Evolutionary conservation across 2,888 invertebrate genomes (phyloP), one percentile per base, ranked within the genome.

Genomic region (Thelaira solivaga): DNA sequence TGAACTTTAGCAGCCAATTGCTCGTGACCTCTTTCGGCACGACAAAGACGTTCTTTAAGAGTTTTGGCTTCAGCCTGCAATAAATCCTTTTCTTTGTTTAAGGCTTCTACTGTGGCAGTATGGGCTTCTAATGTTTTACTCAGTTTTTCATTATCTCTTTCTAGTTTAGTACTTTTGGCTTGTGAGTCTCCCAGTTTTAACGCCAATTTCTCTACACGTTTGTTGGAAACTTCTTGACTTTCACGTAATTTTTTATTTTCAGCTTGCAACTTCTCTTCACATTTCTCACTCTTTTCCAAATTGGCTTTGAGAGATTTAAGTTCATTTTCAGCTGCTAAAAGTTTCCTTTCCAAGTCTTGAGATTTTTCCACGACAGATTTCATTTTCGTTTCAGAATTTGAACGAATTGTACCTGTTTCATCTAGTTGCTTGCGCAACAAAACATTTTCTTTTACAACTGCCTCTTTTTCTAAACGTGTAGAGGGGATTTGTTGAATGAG

Each of bases 171-270:
- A 43, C 80, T 71, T 4, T 67, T 82, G 4, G 83, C 85, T 45
- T 84, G 85, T 1, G 79, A 49, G n/a, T 86, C 84, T 1, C 84
- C 85, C 7, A 85, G 64, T 61, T 82, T 83, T 0, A 85, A 51
- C 4, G 85, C 83, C 24, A 83, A 64, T 53, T 84, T 85, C 71
- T 85, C 84, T 31, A 86, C 74, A 4, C 84, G 82, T 53, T 83
- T 84, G 10, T 68, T 82, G 1, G 80, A 72, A 1, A 31, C 45
- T 11, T 80, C 81, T 13, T 75, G 74, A 1, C 53, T 73, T 34
- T 83, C 83, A 11, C 73, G 76, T 8, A 83, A 55, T 24, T 82
- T 84, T 4, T 67, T 55, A 41, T 82, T 83, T 20, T 84, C 83
- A 0, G 67, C 11, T 13, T 67, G 49, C 2, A 83, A 39, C 74